Percentiles rank a stretch among this genome's conserved stretches.
These are phyloP conservation scores for Baronia brevicornis DNA, from an alignment of 2,888 invertebrate species.

Conservation along the genomic window DNA sequence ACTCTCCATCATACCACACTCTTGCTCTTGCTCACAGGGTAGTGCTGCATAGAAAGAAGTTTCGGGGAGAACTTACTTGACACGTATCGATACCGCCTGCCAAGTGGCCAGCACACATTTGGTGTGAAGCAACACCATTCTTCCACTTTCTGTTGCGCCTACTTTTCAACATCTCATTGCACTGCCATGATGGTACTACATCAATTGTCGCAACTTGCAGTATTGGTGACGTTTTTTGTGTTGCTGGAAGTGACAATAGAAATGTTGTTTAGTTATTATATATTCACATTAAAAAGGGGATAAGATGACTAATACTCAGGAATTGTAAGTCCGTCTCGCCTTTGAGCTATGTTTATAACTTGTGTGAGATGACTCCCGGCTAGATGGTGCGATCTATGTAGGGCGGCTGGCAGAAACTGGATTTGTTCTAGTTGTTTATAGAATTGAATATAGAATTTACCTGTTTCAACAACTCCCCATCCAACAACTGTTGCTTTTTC, in stretches of 20 bases:
- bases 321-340: no score
- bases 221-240: conserved; percentile 27
- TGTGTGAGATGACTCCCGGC: no score
- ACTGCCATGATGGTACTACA: conserved; percentile 28
- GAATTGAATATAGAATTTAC: conserved; percentile 25
- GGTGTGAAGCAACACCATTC: conserved; percentile 30
- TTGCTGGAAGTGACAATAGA: conserved; percentile 19
- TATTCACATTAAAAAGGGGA: no score
- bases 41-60: neutral
- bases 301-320: no score
- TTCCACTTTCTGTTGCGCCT: conserved; percentile 39
- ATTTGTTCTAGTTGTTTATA: no score
- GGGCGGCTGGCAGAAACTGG: no score
- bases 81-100: conserved; percentile 45
- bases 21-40: neutral
- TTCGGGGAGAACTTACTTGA: conserved; percentile 27
- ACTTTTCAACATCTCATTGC: conserved; percentile 26
- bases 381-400: no score
- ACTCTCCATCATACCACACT: neutral
- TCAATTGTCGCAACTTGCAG: conserved; percentile 39
- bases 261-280: no score
- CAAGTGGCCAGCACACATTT: conserved; percentile 45
- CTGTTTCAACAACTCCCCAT: conserved; percentile 39
- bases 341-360: no score
- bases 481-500: conserved; percentile 18